A percentile compares a stretch with the other conserved stretches of the same genome.
Conservation (phyloP, 2,888 invertebrate genomes). For the Stenolophus ochropezus region DNA sequence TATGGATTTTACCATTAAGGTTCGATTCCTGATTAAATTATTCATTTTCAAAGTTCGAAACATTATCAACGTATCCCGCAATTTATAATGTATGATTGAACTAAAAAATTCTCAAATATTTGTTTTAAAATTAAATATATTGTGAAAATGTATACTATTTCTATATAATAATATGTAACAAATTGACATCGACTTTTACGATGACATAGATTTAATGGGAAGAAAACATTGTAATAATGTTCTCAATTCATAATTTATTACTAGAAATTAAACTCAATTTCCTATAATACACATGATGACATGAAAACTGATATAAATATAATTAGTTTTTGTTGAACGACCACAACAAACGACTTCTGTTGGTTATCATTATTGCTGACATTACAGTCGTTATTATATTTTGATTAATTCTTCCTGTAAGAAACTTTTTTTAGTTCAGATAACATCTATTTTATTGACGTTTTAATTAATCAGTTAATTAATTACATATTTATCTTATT, state of each 20-base stretch:
- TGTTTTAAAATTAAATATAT: no score
- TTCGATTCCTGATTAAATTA: no score
- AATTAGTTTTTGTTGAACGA: neutral
- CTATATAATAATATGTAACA: no score
- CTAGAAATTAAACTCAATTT: neutral
- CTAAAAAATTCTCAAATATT: no score
- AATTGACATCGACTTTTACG: no score
- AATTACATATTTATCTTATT: slow-evolving; percentile 29
- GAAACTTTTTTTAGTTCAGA: slow-evolving; percentile 5
- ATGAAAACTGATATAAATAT: neutral
- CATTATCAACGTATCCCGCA: no score
- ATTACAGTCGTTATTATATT: slow-evolving; percentile 9
- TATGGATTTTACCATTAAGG: no score
- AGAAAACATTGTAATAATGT: no score
- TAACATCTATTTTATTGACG: slow-evolving; percentile 14
- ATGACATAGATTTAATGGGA: no score
- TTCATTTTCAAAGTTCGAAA: no score
- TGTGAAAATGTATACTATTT: no score
- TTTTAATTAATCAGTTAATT: slow-evolving; percentile 46
- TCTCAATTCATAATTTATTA: neutral
- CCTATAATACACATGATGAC: neutral
- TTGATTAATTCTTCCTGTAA: slow-evolving; percentile 37
- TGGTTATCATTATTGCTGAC: neutral
- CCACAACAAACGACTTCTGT: neutral
- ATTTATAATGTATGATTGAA: no score